Evolutionary conservation across 2,113 vertebrate genomes (phyloP).

Genomic region (Lamprotornis superbus): DNA sequence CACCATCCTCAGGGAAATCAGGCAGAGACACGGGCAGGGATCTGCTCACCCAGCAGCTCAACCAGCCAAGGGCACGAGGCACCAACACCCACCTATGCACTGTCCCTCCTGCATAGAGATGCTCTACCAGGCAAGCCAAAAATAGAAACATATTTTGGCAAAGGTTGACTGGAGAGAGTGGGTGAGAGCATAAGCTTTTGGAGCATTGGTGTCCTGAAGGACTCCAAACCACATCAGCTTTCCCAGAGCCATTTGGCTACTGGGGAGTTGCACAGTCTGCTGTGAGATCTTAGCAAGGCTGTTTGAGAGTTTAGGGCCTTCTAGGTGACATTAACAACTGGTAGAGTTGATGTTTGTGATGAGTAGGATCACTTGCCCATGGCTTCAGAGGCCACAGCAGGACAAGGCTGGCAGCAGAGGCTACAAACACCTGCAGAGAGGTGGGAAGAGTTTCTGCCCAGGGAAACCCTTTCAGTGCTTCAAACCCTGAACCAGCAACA

Average conservation of each 20-base stretch:
- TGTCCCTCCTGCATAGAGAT: background rate
- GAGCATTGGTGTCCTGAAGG: background rate
- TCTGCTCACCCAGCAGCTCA: background rate
- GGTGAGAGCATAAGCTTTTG: background rate
- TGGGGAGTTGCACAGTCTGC: background rate
- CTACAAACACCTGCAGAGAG: background rate
- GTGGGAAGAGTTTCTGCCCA: background rate
- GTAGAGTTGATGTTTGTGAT: background rate
- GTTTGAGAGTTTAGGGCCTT: background rate
- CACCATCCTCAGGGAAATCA: background rate
- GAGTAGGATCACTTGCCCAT: background rate
- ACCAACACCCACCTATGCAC: background rate
- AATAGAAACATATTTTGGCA: background rate
- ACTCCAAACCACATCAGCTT: background rate
- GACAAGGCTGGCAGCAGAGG: background rate
- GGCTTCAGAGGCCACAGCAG: background rate
- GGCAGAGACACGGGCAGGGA: background rate
- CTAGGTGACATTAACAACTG: background rate
- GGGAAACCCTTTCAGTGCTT: background rate
- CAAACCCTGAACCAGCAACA: background rate
- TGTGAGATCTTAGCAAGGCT: background rate
- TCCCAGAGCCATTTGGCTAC: background rate
- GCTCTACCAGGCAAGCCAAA: background rate
- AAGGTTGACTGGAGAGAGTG: fast-evolving
- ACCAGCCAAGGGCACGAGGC: background rate